Percentiles rank a stretch among this genome's conserved stretches.
Evolutionary conservation across 2,113 vertebrate genomes (phyloP).

Genomic region (Holacanthus passer): DNA sequence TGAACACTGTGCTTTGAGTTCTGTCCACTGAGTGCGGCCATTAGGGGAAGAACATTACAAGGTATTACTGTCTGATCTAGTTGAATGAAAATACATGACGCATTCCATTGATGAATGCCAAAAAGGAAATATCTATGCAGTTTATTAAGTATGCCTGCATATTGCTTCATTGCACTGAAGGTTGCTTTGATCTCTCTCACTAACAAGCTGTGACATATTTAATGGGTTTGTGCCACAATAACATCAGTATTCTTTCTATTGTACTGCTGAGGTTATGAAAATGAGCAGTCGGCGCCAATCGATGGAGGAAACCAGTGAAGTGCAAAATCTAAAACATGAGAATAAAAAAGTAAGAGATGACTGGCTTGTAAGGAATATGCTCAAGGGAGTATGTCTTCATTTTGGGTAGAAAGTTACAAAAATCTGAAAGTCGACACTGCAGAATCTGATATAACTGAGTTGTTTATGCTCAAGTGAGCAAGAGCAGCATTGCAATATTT

Average conservation of each 20-base stretch:
- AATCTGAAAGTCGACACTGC: neutral
- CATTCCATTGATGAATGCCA: conserved; percentile 10
- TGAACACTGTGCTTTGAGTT: conserved; percentile 45
- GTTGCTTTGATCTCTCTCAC: conserved; percentile 15
- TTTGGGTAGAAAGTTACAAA: neutral
- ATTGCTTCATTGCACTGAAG: neutral
- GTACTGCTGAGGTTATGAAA: conserved; percentile 17
- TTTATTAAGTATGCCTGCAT: conserved; percentile 3
- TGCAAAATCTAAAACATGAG: conserved; percentile 15
- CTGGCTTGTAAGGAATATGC: neutral
- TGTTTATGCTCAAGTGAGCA: conserved; percentile 29
- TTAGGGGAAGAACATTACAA: conserved; percentile 57
- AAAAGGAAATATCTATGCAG: conserved; percentile 6
- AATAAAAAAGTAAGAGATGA: neutral
- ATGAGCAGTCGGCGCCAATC: conserved; percentile 12
- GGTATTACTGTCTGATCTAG: conserved; percentile 58
- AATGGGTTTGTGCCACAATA: conserved; percentile 28
- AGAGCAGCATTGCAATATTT: neutral
- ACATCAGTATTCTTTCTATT: conserved; percentile 28
- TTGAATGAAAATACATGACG: conserved; percentile 37
- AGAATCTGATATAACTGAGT: neutral
- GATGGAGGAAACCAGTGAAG: conserved; percentile 2
- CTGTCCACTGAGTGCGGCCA: conserved; percentile 42
- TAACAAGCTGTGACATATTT: conserved; percentile 42
- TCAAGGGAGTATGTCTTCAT: neutral